Percentiles rank a stretch among this genome's conserved stretches.
Conservation (phyloP, 1,140 invertebrate species). For the Euborellia annulipes region DNA sequence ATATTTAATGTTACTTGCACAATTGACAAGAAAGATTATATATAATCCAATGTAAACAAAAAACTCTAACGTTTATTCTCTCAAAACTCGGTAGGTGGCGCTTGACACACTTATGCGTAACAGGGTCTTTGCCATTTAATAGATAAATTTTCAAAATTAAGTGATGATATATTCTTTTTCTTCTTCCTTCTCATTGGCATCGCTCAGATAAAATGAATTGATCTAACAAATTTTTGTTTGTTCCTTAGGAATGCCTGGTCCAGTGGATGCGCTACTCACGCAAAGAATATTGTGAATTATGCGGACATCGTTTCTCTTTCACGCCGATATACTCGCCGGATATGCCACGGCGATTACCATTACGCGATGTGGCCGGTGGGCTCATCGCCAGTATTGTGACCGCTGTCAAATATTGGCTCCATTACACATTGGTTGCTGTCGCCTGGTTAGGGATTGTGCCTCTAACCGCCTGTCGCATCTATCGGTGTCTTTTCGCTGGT, state of each 20-base stretch:
- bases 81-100: too few species aligned
- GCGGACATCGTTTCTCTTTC: conserved; percentile 94
- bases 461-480: conserved; percentile 90
- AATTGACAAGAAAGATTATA: too few species aligned
- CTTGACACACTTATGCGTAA: too few species aligned
- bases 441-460: conserved; percentile 98
- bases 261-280: conserved; percentile 90
- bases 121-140: too few species aligned
- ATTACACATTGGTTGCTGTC: conserved; percentile 86
- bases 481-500: conserved; percentile 79
- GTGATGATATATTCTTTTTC: too few species aligned
- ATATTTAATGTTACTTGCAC: too few species aligned
- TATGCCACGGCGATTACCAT: conserved; percentile 90
- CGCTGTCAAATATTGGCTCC: conserved; percentile 89
- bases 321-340: conserved; percentile 98
- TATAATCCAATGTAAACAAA: too few species aligned
- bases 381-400: conserved; percentile 76
- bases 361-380: conserved; percentile 78
- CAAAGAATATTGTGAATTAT: conserved; percentile 98
- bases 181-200: too few species aligned
- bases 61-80: too few species aligned
- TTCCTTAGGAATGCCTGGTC: conserved; percentile 61
- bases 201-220: too few species aligned
- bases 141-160: too few species aligned
- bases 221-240: too few species aligned